Evolutionary conservation across 2,888 invertebrate genomes (phyloP).

Genomic region (Tanytarsus gracilentus): DNA sequence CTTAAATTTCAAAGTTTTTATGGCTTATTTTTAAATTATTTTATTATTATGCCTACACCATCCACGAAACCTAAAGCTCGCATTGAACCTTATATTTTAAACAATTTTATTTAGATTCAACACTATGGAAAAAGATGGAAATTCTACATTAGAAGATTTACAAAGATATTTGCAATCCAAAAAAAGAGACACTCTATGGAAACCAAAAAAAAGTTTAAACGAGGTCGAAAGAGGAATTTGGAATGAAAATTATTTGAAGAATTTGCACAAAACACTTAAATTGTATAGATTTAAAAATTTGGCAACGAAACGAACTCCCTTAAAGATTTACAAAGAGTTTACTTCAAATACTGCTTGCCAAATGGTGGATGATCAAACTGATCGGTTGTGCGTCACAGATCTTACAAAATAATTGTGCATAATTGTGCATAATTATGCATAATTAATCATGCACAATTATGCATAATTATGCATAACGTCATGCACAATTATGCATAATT

Average conservation of each 20-base stretch:
- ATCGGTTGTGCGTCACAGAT: no score
- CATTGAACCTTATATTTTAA: not conserved
- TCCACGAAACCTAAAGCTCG: not conserved
- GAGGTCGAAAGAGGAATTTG: constrained; percentile 40
- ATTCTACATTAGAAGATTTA: constrained; percentile 4
- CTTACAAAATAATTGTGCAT: no score
- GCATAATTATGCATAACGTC: no score
- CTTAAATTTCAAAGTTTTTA: no score
- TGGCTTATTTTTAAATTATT: no score
- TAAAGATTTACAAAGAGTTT: not conserved
- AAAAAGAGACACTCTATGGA: constrained; percentile 13
- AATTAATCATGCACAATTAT: no score
- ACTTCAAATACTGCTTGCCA: no score
- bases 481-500: no score
- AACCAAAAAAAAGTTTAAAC: constrained; percentile 33
- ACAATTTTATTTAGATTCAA: constrained; percentile 12
- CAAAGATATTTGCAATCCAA: constrained; percentile 10
- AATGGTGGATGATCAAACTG: no score
- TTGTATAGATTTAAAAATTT: constrained; percentile 34
- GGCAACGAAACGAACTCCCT: constrained; percentile 29
- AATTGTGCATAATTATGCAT: no score
- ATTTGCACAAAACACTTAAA: constrained; percentile 38
- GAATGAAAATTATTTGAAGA: constrained; percentile 37
- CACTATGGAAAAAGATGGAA: constrained; percentile 15
- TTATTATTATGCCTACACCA: no score